Base-by-base conservation (phyloP, 1,140 invertebrate species). In the Bombus impatiens region DNA sequence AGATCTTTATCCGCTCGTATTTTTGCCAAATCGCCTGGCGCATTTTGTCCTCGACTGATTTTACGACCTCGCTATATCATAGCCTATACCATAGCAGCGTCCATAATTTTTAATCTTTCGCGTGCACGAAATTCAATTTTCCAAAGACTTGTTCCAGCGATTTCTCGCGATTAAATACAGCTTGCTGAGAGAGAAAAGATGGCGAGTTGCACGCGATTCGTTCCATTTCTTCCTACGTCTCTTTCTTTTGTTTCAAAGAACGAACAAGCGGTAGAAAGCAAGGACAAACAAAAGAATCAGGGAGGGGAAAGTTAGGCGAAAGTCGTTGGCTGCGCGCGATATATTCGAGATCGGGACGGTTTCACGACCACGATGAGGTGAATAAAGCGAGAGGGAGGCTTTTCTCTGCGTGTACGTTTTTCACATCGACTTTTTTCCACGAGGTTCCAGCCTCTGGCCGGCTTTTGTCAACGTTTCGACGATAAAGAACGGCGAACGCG, bases 401-500 rank as follows among this genome's bases (percentile, higher is more conserved):
- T 77, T 68, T 37, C 37, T 25, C 32, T 32, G 25, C 68, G 37
- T n/a, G 80, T 59, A 32, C 40, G 18, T 59, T 74, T 74, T 74
- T 74, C 68, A 62, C 70, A 35, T n/a, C 15, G 75, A 77, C 44
- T n/a, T 44, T 74, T 62, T 65, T 75, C n/a, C 80, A 32, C 68
- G 68, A 37, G 25, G 68, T n/a, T 78, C 32, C 75, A 78, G 67
- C 83, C 77, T 71, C 53, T 84, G 83, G 75, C 81, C 72, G 78
- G 87, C 87, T 87, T 90, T 87, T 84, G 88, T 89, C 85, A 72
- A 87, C 78, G 72, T 87, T 86, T 86, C 68, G 59, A 57, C 67
- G 84, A 89, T 65, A 89, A 89, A 84, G 84, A 87, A 88, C 42
- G 77, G 53, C 53, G 25, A 40, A 18, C 28, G n/a, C 9, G 13